Evolutionary conservation across 2,113 vertebrate species (phyloP).

Genomic region (Buteo buteo): DNA sequence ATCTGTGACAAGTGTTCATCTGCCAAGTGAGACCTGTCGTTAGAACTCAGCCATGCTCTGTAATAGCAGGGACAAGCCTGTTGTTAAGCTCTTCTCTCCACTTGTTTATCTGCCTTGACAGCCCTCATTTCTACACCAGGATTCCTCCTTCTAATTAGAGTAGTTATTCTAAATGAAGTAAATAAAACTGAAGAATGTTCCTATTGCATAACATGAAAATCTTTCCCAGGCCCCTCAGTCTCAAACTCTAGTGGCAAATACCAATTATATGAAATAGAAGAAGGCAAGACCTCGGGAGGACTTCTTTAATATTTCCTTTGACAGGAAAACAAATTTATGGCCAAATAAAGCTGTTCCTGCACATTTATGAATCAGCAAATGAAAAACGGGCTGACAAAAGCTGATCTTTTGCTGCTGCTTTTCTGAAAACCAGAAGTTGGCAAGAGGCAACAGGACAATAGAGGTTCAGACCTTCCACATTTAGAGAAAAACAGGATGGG

Average conservation of each 20-base stretch:
- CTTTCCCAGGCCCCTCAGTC: not conserved
- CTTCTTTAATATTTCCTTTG: not conserved
- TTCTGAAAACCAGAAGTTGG: not conserved
- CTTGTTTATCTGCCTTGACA: not conserved
- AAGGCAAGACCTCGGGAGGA: not conserved
- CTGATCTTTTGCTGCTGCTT: not conserved
- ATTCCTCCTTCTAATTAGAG: constrained; percentile 35
- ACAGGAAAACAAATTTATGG: not conserved
- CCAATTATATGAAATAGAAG: not conserved
- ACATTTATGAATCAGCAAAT: not conserved
- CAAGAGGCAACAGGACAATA: not conserved
- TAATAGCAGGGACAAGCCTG: not conserved
- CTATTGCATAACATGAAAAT: not conserved
- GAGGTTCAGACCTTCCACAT: not conserved
- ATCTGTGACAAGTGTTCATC: not conserved
- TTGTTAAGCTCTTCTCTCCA: not conserved
- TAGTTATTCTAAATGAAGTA: not conserved
- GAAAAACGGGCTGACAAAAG: not conserved
- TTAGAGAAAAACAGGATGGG: constrained; percentile 50
- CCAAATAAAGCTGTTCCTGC: not conserved
- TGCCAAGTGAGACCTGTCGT: not conserved
- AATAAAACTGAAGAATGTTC: constrained; percentile 19
- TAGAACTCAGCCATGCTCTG: not conserved
- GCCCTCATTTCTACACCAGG: not conserved
- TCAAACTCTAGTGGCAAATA: not conserved